Evolutionary conservation across 2,113 vertebrate species (phyloP), one percentile per base, ranked within the genome.

Genomic region (Coregonus clupeaformis): DNA sequence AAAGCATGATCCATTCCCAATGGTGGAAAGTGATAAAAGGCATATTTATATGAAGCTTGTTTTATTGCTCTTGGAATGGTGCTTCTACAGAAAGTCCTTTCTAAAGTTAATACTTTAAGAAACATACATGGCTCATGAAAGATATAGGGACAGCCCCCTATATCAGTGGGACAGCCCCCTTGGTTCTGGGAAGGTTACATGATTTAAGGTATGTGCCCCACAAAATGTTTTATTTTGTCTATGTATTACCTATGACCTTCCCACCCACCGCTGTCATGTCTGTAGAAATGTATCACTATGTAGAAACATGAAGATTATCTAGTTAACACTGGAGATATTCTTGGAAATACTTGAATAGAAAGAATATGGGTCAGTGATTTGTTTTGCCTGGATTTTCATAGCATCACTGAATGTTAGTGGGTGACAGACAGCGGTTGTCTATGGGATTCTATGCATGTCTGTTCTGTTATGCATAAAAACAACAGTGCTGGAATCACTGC

Each of bases 31-130:
- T 62, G 73, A 78, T 82, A 79, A 78, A 78, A 82, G 72, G 45
- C 75, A 73, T 75, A 76, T 49, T 73, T 73, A 30, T 72, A 36
- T 72, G 75, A 75, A 77, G 74, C 62, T 78, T 67, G 69, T 77
- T 84, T 84, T 78, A 84, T 78, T 75, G 49, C 79, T 47, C 57
- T 72, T 68, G 74, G 75, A 70, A 73, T 45, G 67, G 18, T 55
- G 69, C 20, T 14, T 27, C 74, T 72, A 63, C 42, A 65, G 66
- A 74, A 25, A 20, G 36, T 78, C 71, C 45, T 72, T 20, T 65
- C 71, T 36, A 22, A 65, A 29, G 18, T 45, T 7, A 24, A 22
- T 65, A 32, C 45, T 60, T 57, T 47, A 63, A 52, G 57, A 45
- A 70, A 55, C 59, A 78, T 7, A 67, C 22, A 36, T 12, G 27